phyloP scores from a whole-genome alignment of 2,888 invertebrate species.

The Zonitis immaculata region DNA sequence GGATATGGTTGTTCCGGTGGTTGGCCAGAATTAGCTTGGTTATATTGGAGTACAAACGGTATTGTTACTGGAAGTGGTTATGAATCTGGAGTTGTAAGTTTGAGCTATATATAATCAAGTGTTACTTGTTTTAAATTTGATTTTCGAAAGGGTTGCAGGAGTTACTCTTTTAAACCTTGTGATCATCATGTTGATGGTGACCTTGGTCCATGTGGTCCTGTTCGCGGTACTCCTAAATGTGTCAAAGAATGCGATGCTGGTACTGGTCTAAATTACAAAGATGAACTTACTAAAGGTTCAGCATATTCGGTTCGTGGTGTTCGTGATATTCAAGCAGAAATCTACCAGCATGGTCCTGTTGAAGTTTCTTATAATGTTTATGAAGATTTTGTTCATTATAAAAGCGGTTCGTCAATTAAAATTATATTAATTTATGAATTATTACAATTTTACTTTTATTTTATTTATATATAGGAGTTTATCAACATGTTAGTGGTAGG shows the following conservation, averaged over 20 bases:
- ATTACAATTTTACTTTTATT: too few species aligned
- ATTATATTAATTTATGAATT: too few species aligned
- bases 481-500: conserved; percentile 66
- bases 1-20: conserved; percentile 80
- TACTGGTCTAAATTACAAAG: neutral
- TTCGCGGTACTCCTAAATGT: conserved; percentile 1
- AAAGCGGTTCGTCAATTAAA: conserved; percentile 50
- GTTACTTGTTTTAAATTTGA: neutral
- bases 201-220: neutral
- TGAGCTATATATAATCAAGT: too few species aligned
- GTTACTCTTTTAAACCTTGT: neutral
- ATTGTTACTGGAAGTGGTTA: conserved; percentile 81
- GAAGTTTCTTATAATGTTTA: conserved; percentile 83
- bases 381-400: conserved; percentile 74
- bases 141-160: neutral
- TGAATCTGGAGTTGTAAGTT: conserved; percentile 55
- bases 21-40: conserved; percentile 72
- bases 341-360: conserved; percentile 78
- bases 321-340: conserved; percentile 69
- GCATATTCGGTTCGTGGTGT: conserved; percentile 1
- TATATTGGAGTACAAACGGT: conserved; percentile 73
- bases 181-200: neutral
- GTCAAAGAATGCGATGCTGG: neutral
- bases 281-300: neutral
- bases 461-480: conserved; percentile 53